These are phyloP conservation scores for Gymnocheta viridis DNA, from an alignment of 2,888 invertebrate species.

Conservation along the genomic window DNA sequence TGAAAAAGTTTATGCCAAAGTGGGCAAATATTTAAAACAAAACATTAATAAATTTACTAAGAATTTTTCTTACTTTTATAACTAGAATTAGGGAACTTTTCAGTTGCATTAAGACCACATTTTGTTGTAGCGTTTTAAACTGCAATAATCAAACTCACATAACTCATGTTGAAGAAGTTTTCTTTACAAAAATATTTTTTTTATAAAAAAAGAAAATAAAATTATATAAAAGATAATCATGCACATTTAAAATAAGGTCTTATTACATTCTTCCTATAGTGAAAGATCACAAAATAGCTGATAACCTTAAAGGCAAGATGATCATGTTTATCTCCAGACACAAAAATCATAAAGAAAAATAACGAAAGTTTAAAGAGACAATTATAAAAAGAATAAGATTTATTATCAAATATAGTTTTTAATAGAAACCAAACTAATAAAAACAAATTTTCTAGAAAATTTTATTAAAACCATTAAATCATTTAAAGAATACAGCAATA, in stretches of 20 bases:
- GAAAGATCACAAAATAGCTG: conserved; percentile 39
- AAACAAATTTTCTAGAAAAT: conserved; percentile 46
- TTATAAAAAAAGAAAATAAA: neutral
- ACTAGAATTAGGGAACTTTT: neutral
- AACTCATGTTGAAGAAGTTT: conserved; percentile 10
- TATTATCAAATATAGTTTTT: conserved; percentile 12
- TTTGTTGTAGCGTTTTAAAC: neutral
- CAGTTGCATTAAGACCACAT: neutral
- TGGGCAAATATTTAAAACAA: too few species aligned
- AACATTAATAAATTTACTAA: too few species aligned
- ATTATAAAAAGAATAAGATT: conserved; percentile 13
- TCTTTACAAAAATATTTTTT: neutral
- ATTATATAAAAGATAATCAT: conserved; percentile 20
- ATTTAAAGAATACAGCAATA: conserved; percentile 5
- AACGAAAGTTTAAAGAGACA: conserved; percentile 35
- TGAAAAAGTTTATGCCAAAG: too few species aligned
- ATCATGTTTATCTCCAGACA: conserved; percentile 45
- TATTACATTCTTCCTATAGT: neutral
- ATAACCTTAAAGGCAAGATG: conserved; percentile 48
- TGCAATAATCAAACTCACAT: conserved; percentile 40
- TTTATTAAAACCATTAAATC: conserved; percentile 24
- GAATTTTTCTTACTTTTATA: too few species aligned
- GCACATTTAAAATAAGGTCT: conserved; percentile 14
- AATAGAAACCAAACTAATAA: conserved; percentile 4
- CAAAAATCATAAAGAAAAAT: neutral